Conservation (phyloP, 2,113 vertebrate genomes). For the Clarias magur region DNA sequence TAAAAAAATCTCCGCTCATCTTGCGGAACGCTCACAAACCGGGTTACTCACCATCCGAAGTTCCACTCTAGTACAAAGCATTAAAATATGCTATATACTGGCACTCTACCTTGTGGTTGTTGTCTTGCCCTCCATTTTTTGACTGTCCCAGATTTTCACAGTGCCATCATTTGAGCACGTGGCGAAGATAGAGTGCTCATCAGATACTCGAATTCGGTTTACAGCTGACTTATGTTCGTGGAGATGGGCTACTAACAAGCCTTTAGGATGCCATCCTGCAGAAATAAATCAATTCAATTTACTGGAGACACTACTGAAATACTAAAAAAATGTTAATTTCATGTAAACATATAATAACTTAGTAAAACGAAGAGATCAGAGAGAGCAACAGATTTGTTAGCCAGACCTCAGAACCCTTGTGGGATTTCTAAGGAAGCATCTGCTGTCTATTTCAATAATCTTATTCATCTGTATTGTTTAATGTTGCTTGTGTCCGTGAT, state of each 20-base stretch:
- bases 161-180: conserved; percentile 96
- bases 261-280: conserved; percentile 95
- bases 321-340: neutral
- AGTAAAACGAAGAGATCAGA: neutral
- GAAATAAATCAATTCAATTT: conserved; percentile 4
- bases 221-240: conserved; percentile 97
- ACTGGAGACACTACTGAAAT: neutral
- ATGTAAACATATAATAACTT: neutral
- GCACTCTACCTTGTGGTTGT: conserved; percentile 89
- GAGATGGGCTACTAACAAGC: conserved; percentile 91
- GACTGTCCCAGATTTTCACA: conserved; percentile 98
- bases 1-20: no score
- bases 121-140: conserved; percentile 99
- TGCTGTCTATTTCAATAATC: neutral
- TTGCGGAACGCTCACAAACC: no score
- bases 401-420: neutral
- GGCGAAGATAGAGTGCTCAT: conserved; percentile 95
- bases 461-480: neutral
- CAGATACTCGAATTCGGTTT: conserved; percentile 91
- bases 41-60: no score
- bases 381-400: neutral
- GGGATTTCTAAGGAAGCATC: neutral
- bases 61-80: neutral
- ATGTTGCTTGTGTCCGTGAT: neutral
- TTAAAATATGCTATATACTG: neutral